These are phyloP conservation scores for Campylomormyrus tamandua DNA, from an alignment of 2,113 vertebrate species.

Conservation along the genomic window DNA sequence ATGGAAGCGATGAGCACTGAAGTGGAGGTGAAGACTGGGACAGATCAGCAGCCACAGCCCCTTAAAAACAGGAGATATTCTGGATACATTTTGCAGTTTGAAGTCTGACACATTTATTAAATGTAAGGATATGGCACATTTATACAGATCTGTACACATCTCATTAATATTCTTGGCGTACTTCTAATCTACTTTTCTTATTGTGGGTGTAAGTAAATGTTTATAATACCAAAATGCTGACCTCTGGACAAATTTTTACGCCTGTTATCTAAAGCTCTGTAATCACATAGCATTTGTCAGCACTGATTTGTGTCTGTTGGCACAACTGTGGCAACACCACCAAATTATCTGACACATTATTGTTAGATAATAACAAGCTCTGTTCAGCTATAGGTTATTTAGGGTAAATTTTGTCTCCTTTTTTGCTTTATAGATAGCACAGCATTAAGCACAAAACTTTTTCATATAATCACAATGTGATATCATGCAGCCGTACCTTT, in stretches of 20 bases:
- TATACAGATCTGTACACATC: background rate
- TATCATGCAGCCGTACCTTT: background rate
- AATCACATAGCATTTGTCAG: background rate
- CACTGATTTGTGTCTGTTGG: background rate
- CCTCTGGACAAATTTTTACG: background rate
- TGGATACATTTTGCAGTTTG: background rate
- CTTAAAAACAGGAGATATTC: background rate
- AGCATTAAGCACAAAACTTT: background rate
- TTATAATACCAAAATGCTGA: background rate
- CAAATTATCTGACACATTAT: background rate
- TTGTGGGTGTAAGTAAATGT: background rate
- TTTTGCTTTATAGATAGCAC: background rate
- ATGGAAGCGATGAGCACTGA: background rate
- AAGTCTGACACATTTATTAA: background rate
- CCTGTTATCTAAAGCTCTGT: background rate
- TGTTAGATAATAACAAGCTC: background rate
- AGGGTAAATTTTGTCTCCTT: background rate
- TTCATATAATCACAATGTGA: background rate
- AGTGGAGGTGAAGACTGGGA: background rate
- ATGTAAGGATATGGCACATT: background rate
- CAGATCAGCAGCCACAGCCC: too few relatives aligned
- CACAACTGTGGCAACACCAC: background rate
- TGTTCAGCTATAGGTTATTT: background rate
- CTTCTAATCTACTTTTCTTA: background rate
- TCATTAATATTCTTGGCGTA: background rate